Conservation (phyloP, 2,888 invertebrate genomes). For the Drosophila kanekoi region DNA sequence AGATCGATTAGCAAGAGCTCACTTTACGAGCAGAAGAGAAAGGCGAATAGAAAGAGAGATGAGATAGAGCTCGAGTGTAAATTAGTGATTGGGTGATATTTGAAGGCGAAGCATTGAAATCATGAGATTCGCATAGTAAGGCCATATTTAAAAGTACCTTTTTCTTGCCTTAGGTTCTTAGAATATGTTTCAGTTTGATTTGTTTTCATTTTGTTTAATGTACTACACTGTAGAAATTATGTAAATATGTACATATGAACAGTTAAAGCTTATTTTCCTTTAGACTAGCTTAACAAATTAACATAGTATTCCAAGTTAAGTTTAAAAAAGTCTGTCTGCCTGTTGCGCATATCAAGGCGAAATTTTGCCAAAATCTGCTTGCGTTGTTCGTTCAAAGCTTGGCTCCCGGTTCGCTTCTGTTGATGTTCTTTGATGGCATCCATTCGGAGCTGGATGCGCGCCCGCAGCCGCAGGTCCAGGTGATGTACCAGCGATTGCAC, state of each 20-base stretch:
- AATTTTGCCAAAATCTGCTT: constrained; percentile 70
- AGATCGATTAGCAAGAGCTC: not conserved
- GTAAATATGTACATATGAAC: constrained; percentile 36
- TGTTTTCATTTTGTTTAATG: constrained; percentile 8
- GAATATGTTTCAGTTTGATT: not conserved
- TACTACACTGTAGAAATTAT: constrained; percentile 10
- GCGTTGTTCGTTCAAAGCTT: constrained; percentile 70
- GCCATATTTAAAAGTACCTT: no score
- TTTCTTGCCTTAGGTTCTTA: no score
- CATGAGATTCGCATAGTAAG: no score
- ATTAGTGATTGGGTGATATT: not conserved
- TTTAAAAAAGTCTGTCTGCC: constrained; percentile 1
- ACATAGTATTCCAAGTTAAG: constrained; percentile 49
- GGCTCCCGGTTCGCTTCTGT: constrained; percentile 47
- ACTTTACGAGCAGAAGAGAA: not conserved
- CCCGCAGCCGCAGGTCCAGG: constrained; percentile 76
- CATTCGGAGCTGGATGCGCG: constrained; percentile 59
- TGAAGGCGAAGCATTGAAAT: no score
- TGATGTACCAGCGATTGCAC: constrained; percentile 54
- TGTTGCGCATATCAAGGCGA: constrained; percentile 19
- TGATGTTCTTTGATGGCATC: not conserved
- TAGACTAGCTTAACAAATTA: constrained; percentile 64
- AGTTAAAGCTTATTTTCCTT: constrained; percentile 24
- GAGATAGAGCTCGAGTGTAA: not conserved
- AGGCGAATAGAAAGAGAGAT: not conserved